Evolutionary conservation across 2,797 vertebrate genomes (phyloP).

Genomic region (Centropyge bicolor): DNA sequence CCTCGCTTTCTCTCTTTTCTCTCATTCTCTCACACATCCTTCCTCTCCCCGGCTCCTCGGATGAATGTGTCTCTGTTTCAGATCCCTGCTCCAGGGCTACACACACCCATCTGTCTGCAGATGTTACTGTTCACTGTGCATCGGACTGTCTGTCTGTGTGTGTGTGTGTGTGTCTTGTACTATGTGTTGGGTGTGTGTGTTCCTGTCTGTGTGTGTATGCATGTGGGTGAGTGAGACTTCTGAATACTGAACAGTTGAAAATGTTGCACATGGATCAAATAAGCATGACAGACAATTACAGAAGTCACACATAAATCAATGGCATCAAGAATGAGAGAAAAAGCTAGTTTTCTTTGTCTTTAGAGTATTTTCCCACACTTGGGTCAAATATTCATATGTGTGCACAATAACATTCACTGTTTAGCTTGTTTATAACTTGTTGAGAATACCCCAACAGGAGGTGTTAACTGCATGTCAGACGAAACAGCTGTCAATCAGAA

Average conservation of each 20-base stretch:
- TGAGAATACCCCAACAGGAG: not conserved
- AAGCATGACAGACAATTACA: slow-evolving; percentile 17
- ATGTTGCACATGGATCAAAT: slow-evolving; percentile 39
- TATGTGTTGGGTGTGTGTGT: slow-evolving; percentile 26
- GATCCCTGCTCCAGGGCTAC: slow-evolving; percentile 76
- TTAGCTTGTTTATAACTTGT: slow-evolving; percentile 8
- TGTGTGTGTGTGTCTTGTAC: slow-evolving; percentile 23
- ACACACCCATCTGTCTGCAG: slow-evolving; percentile 85
- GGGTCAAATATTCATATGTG: not conserved
- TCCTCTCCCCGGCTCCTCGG: slow-evolving; percentile 77
- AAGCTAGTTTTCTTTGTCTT: not conserved
- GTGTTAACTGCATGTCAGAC: not conserved
- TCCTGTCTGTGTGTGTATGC: slow-evolving; percentile 18
- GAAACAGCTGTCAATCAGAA: not conserved
- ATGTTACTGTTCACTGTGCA: slow-evolving; percentile 75
- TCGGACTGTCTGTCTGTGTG: slow-evolving; percentile 32
- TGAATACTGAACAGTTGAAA: slow-evolving; percentile 68
- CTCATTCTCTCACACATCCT: slow-evolving; percentile 82
- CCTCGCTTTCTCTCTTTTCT: slow-evolving; percentile 75
- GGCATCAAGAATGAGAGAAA: not conserved
- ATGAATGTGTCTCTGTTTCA: slow-evolving; percentile 87
- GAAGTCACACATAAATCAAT: not conserved
- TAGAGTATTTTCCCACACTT: not conserved
- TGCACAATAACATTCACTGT: not conserved
- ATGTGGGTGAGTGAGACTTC: slow-evolving; percentile 51